Conservation (phyloP, 2,888 invertebrate genomes). For the Dolichomitus sp. region DNA sequence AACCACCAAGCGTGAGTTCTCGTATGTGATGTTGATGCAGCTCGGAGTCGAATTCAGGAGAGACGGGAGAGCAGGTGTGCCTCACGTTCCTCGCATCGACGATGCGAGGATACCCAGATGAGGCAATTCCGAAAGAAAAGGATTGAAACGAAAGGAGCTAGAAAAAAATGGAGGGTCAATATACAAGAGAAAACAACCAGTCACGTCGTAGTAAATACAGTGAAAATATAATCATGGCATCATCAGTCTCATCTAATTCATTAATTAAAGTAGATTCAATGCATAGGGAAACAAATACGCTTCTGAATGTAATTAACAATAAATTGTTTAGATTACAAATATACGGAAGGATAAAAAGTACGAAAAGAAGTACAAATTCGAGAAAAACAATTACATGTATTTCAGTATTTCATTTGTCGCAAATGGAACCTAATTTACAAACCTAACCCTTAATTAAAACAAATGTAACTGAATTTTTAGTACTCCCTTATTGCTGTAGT, state of each 20-base stretch:
- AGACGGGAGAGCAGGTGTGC: slow-evolving; percentile 60
- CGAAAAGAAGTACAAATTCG: too few relatives aligned
- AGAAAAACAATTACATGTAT: too few relatives aligned
- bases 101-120: slow-evolving; percentile 6
- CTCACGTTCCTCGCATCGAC: slow-evolving; percentile 30
- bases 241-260: neutral
- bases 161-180: neutral
- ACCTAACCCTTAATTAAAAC: too few relatives aligned
- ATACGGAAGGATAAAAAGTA: neutral
- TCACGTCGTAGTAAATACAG: neutral
- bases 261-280: neutral
- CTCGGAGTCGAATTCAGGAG: slow-evolving; percentile 51
- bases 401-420: too few relatives aligned
- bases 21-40: slow-evolving; percentile 27
- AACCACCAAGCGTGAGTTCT: slow-evolving; percentile 23
- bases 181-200: neutral
- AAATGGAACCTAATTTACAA: too few relatives aligned
- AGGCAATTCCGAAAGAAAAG: slow-evolving; percentile 14
- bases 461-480: too few relatives aligned
- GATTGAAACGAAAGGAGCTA: slow-evolving; percentile 12
- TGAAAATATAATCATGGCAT: slow-evolving; percentile 1
- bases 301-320: neutral
- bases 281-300: neutral
- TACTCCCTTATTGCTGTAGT: too few relatives aligned
- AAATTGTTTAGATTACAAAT: neutral